Base-by-base conservation (phyloP, 1,140 invertebrate genomes). In the Drosophila chauvacae region DNA sequence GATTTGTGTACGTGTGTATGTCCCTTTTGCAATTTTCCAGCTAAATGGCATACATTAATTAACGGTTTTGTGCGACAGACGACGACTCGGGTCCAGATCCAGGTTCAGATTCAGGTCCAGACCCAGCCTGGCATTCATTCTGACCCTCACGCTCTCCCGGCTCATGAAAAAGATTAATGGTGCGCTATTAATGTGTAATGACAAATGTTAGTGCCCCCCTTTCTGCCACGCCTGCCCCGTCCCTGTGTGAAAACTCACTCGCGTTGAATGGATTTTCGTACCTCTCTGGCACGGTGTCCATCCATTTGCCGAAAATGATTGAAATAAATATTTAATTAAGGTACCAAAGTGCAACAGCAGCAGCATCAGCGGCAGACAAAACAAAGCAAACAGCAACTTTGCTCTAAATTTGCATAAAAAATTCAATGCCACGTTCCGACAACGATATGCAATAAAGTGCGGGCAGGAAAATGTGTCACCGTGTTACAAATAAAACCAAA, bases 41-140 rank as follows among this genome's bases (percentile, higher is more conserved):
- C 85, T 90, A 90, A 90, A 90, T 90, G 85, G 86, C 85, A 84
- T 90, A 90, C 85, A 90, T 90, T 90, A 90, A 90, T 90, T 90
- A 90, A 90, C 85, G 85, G 75, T 77, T 77, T 77, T 77, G 74
- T 77, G 74, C 74, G 74, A 77, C 74, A 77, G 74, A 66, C 77
- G 70, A 80, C 81, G 70, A 80, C 81, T 77, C 74, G 71, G 77
- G 58, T 61, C 72, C 79, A 68, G 81, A 74, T 72, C 73, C 76
- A 79, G 81, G 64, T 61, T 73, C 70, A 73, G 56, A 55, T 74
- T 74, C 71, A 72, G 81, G 61, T 62, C 39, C 71, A 73, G 69
- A 62, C 57, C 57, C 56, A 20, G 18, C 20, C 26, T 39, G 57
- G 64, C 64, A 57, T 79, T 50, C 68, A 79, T 68, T 80, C 33